Conservation (phyloP, 2,888 invertebrate species). For the Clanis bilineata region DNA sequence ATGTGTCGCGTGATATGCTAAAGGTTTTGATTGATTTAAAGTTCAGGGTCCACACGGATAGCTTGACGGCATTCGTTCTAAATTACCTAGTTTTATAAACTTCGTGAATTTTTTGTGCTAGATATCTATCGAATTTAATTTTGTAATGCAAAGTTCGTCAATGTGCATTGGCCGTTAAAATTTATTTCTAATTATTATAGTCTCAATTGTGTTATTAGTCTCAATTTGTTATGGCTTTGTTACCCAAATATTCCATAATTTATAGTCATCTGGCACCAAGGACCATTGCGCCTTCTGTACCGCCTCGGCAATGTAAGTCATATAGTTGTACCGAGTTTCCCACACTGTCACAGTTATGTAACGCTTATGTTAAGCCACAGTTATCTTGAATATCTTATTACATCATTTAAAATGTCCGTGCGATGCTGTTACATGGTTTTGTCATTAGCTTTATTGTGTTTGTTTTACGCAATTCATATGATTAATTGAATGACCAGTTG, state of each 20-base stretch:
- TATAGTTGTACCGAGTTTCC: slow-evolving; percentile 37
- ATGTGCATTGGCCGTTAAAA: too few relatives aligned
- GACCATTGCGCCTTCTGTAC: slow-evolving; percentile 15
- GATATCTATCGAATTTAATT: too few relatives aligned
- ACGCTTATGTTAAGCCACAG: slow-evolving; percentile 39
- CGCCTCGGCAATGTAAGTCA: slow-evolving; percentile 30
- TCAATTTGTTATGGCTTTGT: too few relatives aligned
- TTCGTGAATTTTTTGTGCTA: too few relatives aligned
- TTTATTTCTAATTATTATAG: too few relatives aligned
- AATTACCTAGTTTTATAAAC: too few relatives aligned
- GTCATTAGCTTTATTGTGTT: slow-evolving; percentile 15
- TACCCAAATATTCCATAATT: too few relatives aligned
- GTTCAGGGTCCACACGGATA: background rate
- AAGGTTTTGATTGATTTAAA: background rate
- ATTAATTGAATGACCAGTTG: background rate
- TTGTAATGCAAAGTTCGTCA: too few relatives aligned
- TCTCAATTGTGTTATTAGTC: too few relatives aligned
- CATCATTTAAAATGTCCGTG: slow-evolving; percentile 27
- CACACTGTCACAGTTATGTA: slow-evolving; percentile 45
- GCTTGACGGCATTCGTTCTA: background rate
- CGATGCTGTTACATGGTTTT: slow-evolving; percentile 22
- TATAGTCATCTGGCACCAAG: background rate
- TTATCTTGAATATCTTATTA: slow-evolving; percentile 51
- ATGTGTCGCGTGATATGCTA: background rate
- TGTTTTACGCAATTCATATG: slow-evolving; percentile 2